phyloP scores from a whole-genome alignment of 2,888 invertebrate genomes.

The Spilosoma lubricipeda region DNA sequence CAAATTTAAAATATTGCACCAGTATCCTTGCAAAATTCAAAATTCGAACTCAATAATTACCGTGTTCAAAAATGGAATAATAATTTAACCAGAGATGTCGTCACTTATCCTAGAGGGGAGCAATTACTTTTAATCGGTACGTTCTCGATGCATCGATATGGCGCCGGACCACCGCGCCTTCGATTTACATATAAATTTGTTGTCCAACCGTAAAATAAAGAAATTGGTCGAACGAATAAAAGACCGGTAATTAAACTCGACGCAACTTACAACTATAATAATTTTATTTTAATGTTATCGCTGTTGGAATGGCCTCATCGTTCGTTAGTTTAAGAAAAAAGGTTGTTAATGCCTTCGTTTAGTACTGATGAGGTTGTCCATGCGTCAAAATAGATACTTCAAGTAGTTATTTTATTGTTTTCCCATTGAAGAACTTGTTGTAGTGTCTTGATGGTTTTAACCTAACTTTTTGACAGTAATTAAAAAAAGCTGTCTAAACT shows the following conservation, averaged over 20 bases:
- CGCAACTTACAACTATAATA: conserved; percentile 75
- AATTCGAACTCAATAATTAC: neutral
- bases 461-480: neutral
- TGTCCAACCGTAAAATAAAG: conserved; percentile 84
- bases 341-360: conserved; percentile 53
- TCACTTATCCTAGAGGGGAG: conserved; percentile 54
- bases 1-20: neutral
- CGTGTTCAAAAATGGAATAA: conserved; percentile 30
- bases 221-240: conserved; percentile 79
- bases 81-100: conserved; percentile 42
- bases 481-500: neutral
- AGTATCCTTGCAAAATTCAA: neutral
- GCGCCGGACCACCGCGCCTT: conserved; percentile 77
- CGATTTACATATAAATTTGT: conserved; percentile 85
- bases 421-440: neutral
- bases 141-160: conserved; percentile 55
- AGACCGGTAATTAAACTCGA: conserved; percentile 76
- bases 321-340: conserved; percentile 64
- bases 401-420: conserved; percentile 31
- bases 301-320: conserved; percentile 49
- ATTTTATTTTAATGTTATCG: conserved; percentile 77
- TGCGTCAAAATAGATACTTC: conserved; percentile 51
- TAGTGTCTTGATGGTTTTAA: neutral
- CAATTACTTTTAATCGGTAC: conserved; percentile 70
- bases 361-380: conserved; percentile 47